Evolutionary conservation across 35 echinoderm and acorn worm genomes (phyloP).

Genomic region (Strongylocentrotus purpuratus): DNA sequence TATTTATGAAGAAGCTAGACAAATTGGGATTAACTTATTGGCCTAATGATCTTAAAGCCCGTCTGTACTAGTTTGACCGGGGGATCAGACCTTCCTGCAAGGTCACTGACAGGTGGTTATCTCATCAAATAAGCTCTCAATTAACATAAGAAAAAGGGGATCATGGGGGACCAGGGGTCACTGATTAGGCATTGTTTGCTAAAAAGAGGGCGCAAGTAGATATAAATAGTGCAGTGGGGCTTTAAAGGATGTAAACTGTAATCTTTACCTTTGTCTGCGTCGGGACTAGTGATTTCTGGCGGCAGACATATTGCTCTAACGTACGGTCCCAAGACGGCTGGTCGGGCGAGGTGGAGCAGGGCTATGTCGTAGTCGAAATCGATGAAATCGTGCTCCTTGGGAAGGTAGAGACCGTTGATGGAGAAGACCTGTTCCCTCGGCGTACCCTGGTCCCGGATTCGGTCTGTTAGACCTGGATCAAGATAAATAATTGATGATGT

Average conservation of each 20-base stretch:
- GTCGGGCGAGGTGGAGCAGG: constrained; percentile 62
- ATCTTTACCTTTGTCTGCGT: constrained; percentile 62
- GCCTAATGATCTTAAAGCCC: no score
- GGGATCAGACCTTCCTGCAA: no score
- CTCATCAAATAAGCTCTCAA: no score
- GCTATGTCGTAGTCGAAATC: constrained; percentile 98
- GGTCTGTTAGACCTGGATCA: constrained; percentile 70
- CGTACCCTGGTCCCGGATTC: constrained; percentile 59
- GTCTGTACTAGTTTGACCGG: no score
- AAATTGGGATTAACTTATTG: no score
- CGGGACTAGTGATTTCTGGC: constrained; percentile 65
- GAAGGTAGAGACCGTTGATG: constrained; percentile 74
- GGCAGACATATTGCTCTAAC: constrained; percentile 88
- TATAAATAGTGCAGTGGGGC: no score
- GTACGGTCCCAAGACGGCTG: constrained; percentile 68
- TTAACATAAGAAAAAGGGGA: no score
- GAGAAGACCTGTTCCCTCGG: constrained; percentile 70
- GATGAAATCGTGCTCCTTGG: constrained; percentile 89
- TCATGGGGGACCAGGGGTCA: no score
- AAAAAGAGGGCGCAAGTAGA: no score
- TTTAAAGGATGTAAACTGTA: neutral
- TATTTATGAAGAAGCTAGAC: no score
- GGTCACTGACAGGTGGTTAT: no score
- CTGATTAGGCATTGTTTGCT: no score
- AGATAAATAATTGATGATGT: neutral